Evolutionary conservation across 2,888 invertebrate species (phyloP).

Genomic region (Ditylenchus weischeri): DNA sequence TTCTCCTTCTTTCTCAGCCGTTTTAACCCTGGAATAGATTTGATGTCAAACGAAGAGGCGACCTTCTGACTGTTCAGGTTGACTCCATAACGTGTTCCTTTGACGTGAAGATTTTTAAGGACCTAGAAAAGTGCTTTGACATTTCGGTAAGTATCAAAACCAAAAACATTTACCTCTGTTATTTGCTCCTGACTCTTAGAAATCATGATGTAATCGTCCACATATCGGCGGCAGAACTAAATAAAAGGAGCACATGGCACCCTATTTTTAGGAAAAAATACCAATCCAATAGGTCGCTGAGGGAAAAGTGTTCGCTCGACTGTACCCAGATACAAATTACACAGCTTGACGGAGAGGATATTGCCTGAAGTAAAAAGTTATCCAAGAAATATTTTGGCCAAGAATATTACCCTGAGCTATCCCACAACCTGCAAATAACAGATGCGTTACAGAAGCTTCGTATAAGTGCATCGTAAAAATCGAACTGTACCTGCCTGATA

Average conservation of each 20-base stretch:
- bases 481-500: background rate
- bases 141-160: background rate
- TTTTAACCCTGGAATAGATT: background rate
- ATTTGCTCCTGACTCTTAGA: conserved; percentile 12
- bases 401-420: no score
- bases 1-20: conserved; percentile 13
- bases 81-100: conserved; percentile 7
- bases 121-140: conserved; percentile 15
- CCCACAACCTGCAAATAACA: no score
- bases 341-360: conserved; percentile 17
- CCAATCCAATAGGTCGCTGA: no score
- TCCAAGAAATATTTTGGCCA: no score
- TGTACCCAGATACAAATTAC: conserved; percentile 24
- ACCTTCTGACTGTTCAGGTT: conserved; percentile 13
- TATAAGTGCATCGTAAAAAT: no score
- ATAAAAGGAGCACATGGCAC: background rate
- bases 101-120: background rate
- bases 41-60: conserved; percentile 1
- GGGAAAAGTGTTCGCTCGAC: conserved; percentile 17
- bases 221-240: conserved; percentile 17
- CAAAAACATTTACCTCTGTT: conserved; percentile 10
- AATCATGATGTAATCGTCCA: conserved; percentile 21
- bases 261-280: background rate
- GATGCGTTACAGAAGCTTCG: no score
- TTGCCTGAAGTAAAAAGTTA: conserved; percentile 12